Percentiles rank a stretch among this genome's conserved stretches.
These are phyloP conservation scores for Crambe crambe DNA, from an alignment of 37 sponge, comb jelly and placozoan species.

Conservation along the genomic window DNA sequence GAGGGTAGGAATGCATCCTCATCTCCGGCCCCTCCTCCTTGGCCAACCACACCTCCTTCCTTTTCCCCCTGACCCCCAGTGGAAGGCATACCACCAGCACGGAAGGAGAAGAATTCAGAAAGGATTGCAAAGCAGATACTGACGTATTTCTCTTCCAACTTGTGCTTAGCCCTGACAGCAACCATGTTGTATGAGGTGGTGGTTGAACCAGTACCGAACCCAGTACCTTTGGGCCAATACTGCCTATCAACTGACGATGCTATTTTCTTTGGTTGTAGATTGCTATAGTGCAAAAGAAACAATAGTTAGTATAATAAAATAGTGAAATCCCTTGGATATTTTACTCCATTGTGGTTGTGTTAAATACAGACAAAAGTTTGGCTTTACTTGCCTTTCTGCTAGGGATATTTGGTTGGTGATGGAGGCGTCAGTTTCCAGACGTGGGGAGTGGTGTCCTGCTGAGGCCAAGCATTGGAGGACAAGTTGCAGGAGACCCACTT, in stretches of 20 bases:
- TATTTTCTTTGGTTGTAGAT: slow-evolving; percentile 4
- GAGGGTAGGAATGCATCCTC: not conserved
- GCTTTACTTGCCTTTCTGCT: not conserved
- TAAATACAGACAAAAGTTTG: too few relatives aligned
- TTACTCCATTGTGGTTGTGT: too few relatives aligned
- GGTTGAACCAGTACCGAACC: slow-evolving; percentile 89
- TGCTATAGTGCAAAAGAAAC: not conserved
- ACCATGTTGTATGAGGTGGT: slow-evolving; percentile 81
- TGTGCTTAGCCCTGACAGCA: slow-evolving; percentile 60
- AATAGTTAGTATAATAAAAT: not conserved
- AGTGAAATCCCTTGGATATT: not conserved
- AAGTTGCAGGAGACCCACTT: slow-evolving; percentile 68
- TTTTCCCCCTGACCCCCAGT: slow-evolving; percentile 3
- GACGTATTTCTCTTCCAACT: slow-evolving; percentile 69
- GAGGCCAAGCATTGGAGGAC: slow-evolving; percentile 58
- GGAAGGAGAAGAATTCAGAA: slow-evolving; percentile 30
- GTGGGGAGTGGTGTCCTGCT: slow-evolving; percentile 51
- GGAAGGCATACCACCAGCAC: not conserved
- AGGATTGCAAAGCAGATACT: slow-evolving; percentile 61
- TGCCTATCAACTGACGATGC: slow-evolving; percentile 40
- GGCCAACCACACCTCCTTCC: slow-evolving; percentile 4
- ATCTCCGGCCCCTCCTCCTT: not conserved
- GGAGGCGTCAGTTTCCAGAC: not conserved
- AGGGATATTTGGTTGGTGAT: not conserved
- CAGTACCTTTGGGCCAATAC: slow-evolving; percentile 94